Base-by-base conservation (phyloP, 92 coral and sea anemone species). In the Parazoanthus darwini region DNA sequence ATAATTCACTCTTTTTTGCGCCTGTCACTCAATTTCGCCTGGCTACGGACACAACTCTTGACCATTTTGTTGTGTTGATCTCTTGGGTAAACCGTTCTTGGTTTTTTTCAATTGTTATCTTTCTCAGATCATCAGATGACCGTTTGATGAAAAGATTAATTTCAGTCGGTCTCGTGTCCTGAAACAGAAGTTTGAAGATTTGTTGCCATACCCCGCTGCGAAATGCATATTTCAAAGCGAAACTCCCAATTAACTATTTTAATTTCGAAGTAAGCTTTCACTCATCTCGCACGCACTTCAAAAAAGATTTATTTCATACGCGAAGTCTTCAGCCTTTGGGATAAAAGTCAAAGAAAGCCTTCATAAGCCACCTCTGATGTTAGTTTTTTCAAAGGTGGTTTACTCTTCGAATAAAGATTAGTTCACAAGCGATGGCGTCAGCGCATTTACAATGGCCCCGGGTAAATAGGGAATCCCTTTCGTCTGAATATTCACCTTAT, bases 151-250 rank as follows among this genome's bases (percentile, higher is more conserved):
- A 44, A 84, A 43, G 77, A 84, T 84, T 84, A 84, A 71, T 84
- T 26, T 9, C 66, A 84, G 65, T 71, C 67, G 78, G 63, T 29
- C 63, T 84, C 74, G 48, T 13, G 65, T 68, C 51, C 39, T 11
- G 87, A 46, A 29, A 71, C 87, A 84, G 87, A 84, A 70, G 66
- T 74, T 23, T 54, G 87, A 68, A 83, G 87, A 48, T 71, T 71
- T 84, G 79, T 84, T 20, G 87, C 78, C 66, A 84, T 84, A 68
- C 67, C 87, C 87, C 87, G 87, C 87, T 84, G 87, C 58, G 87
- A 84, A 84, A 84, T 71, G 87, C 87, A 84, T 84, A 84, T 84
- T 84, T 84, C 79, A 84, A 73, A 84, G 29, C 87, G 79, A 46
- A 79, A 84, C 78, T 70, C 79, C 46, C 87, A 84, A 84, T 84